A percentile compares a stretch with the other conserved stretches of the same genome.
Evolutionary conservation across 1,140 invertebrate genomes (phyloP).

Genomic region (Bombus sylvicola): DNA sequence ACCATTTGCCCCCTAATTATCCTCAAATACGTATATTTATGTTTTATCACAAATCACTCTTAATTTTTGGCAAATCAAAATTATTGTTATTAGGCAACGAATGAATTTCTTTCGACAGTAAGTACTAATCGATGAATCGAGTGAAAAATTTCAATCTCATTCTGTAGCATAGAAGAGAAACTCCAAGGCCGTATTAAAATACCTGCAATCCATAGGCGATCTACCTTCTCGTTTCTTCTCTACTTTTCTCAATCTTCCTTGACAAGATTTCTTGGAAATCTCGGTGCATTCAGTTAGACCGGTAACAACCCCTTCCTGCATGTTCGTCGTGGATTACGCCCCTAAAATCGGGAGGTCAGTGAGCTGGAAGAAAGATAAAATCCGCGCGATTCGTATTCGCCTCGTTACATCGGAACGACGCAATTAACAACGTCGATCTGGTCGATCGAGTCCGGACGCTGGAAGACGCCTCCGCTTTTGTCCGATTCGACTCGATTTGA

Average conservation of each 20-base stretch:
- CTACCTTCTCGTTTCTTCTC: too few relatives aligned
- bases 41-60: too few relatives aligned
- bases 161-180: too few relatives aligned
- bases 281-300: neutral
- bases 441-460: constrained; percentile 13
- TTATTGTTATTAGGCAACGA: too few relatives aligned
- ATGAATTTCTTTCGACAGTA: too few relatives aligned
- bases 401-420: constrained; percentile 49
- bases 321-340: neutral
- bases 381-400: neutral
- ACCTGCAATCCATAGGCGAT: too few relatives aligned
- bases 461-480: neutral
- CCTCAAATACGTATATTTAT: neutral
- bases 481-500: constrained; percentile 41
- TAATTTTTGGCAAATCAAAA: too few relatives aligned
- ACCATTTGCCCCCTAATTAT: neutral
- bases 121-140: too few relatives aligned
- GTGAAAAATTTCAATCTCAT: too few relatives aligned
- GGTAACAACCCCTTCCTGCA: neutral
- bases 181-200: too few relatives aligned
- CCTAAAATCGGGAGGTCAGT: constrained; percentile 15
- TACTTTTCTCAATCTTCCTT: too few relatives aligned
- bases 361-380: constrained; percentile 42
- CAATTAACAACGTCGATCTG: constrained; percentile 39
- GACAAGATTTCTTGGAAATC: neutral